Evolutionary conservation across 2,797 vertebrate species (phyloP).

Genomic region (Alfaro cultratus): DNA sequence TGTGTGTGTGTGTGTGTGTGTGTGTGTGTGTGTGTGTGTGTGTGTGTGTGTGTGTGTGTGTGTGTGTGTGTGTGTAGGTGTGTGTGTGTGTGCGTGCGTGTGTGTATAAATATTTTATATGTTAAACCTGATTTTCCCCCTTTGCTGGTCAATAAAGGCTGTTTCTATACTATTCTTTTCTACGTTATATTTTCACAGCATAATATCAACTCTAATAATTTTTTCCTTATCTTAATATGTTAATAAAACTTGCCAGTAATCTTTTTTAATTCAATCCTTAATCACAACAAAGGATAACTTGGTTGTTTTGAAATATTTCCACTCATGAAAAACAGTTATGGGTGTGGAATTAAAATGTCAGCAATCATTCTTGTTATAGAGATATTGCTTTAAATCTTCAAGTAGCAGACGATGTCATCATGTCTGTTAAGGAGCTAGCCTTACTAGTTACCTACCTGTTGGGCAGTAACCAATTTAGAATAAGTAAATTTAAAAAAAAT

Average conservation of each 20-base stretch:
- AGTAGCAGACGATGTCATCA: background rate
- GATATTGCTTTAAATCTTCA: background rate
- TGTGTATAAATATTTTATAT: too few species aligned
- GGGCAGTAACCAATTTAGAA: background rate
- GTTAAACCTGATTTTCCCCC: too few species aligned
- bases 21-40: too few species aligned
- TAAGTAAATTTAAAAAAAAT: too few species aligned
- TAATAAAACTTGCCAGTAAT: background rate
- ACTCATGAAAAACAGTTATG: background rate
- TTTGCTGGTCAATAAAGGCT: too few species aligned
- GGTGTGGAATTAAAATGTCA: background rate
- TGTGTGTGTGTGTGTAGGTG: too few species aligned
- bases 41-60: too few species aligned
- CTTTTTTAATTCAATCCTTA: background rate
- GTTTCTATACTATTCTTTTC: too few species aligned
- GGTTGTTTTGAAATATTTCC: background rate
- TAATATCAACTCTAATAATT: background rate
- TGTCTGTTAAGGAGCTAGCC: background rate
- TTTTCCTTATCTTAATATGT: background rate
- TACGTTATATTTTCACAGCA: too few species aligned
- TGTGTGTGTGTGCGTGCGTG: too few species aligned
- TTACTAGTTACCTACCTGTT: background rate
- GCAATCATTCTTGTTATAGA: background rate
- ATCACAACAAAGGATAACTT: background rate
- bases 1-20: too few species aligned